A percentile compares a stretch with the other conserved stretches of the same genome.
phyloP scores from a whole-genome alignment of 2,888 invertebrate species.

The Pheosia tremula region DNA sequence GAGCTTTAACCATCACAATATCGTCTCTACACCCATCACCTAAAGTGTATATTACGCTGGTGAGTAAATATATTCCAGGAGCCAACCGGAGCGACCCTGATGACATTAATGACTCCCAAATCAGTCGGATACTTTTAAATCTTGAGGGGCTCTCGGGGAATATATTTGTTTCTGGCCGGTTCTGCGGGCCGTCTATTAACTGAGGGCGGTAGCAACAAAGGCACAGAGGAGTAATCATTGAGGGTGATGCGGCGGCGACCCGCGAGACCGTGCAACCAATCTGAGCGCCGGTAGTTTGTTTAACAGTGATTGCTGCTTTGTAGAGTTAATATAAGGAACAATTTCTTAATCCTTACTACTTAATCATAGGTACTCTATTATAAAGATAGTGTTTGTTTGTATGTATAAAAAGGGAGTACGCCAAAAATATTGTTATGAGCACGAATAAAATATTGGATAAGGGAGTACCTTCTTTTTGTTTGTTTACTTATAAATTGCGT shows the following conservation, averaged over 20 bases:
- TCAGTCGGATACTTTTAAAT: slow-evolving; percentile 64
- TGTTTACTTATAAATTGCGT: too few relatives aligned
- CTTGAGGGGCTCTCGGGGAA: slow-evolving; percentile 53
- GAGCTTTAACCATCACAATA: slow-evolving; percentile 41
- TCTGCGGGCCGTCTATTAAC: slow-evolving; percentile 56
- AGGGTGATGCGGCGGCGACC: slow-evolving; percentile 60
- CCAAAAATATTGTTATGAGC: too few relatives aligned
- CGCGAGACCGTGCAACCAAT: slow-evolving; percentile 49
- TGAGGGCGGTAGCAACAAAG: slow-evolving; percentile 73
- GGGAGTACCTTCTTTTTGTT: too few relatives aligned
- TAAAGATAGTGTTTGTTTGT: too few relatives aligned
- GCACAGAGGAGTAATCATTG: slow-evolving; percentile 63
- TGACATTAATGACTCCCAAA: slow-evolving; percentile 80
- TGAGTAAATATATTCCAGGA: slow-evolving; percentile 60
- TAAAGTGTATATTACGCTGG: slow-evolving; percentile 45
- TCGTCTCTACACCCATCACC: slow-evolving; percentile 39
- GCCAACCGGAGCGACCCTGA: slow-evolving; percentile 70
- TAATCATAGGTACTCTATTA: too few relatives aligned
- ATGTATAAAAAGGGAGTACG: too few relatives aligned
- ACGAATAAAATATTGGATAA: too few relatives aligned
- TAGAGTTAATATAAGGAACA: not conserved
- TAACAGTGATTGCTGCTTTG: slow-evolving; percentile 37
- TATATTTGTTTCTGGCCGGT: slow-evolving; percentile 63
- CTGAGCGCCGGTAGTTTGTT: slow-evolving; percentile 50
- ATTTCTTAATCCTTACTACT: too few relatives aligned